Evolutionary conservation across 2,797 vertebrate species (phyloP), one percentile per base, ranked within the genome.

Genomic region (Lagorchestes hirsutus): DNA sequence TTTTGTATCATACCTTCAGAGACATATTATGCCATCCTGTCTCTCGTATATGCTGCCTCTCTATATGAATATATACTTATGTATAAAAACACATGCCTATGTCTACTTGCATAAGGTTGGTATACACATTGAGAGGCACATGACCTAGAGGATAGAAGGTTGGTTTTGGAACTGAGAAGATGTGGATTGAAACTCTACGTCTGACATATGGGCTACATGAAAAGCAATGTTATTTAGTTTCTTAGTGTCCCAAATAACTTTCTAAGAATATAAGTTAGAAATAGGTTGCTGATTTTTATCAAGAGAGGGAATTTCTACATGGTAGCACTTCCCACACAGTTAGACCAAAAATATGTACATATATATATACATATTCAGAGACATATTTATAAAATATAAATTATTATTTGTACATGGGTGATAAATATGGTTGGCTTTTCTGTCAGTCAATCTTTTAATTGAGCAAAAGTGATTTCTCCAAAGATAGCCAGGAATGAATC

Each of bases 361-460:
- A 24, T n/a, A 18, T n/a, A 18, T 8, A 74, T 6, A 40, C 22
- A 46, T 9, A 82, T 0, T 46, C 1, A n/a, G 31, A 34, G 6
- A 87, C 27, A 3, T 46, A 87, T 87, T 27, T 46, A 55, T 95
- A 55, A 95, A 90, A 4, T 92, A 92, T 24, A 18, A 18, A 4
- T 95, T 29, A 24, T 22, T 93, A 91, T 91, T 93, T 74, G 96
- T 95, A 92, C 27, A 93, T 92, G 55, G 12, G 74, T 93, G 95
- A 82, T 52, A 52, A 52, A 52, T 92, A 95, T 90, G 24, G 8
- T 82, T 58, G 90, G 54, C 22, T 14, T 90, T 92, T 56, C 52
- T 29, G 27, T 93, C 58, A 97, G 92, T 54, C 92, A 18, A 91
- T 59, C 40, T 96, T 96, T 93, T 95, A 55, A 94, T 52, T 94